A percentile compares a stretch with the other conserved stretches of the same genome.
Evolutionary conservation across 2,797 vertebrate genomes (phyloP).

Genomic region (Alosa sapidissima): DNA sequence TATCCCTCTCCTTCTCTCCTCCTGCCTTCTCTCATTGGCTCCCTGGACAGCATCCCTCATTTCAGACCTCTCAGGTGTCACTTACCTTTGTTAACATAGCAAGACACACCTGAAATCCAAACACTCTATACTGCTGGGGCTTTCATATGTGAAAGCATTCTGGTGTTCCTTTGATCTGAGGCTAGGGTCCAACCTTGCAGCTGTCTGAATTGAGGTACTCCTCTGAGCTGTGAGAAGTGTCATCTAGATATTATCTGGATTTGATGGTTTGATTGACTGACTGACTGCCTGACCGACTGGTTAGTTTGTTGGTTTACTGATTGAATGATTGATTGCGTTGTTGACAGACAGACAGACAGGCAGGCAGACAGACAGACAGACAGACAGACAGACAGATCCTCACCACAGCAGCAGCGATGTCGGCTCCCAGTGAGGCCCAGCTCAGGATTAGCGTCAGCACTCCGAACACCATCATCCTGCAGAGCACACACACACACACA

Average conservation of each 20-base stretch:
- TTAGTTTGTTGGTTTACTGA: background rate
- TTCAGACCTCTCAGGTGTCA: background rate
- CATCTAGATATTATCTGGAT: no score
- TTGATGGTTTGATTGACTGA: background rate
- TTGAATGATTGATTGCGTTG: background rate
- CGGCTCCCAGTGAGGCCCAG: constrained; percentile 88
- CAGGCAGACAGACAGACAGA: background rate
- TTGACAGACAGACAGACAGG: background rate
- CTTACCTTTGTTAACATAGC: background rate
- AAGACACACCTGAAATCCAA: background rate
- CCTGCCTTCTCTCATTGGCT: background rate
- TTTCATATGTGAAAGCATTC: background rate
- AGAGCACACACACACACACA: constrained; percentile 31
- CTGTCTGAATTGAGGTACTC: background rate
- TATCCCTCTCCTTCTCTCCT: background rate
- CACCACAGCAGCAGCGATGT: constrained; percentile 84
- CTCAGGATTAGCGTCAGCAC: constrained; percentile 85
- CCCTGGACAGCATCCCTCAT: background rate
- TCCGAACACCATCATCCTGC: constrained; percentile 90
- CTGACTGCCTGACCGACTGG: no score
- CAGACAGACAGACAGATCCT: constrained; percentile 54
- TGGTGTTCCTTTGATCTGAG: background rate
- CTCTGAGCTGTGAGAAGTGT: background rate
- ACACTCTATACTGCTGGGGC: no score
- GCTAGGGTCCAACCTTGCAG: background rate